Evolutionary conservation across 1,140 invertebrate genomes (phyloP).

Genomic region (Drosophila baimaii): DNA sequence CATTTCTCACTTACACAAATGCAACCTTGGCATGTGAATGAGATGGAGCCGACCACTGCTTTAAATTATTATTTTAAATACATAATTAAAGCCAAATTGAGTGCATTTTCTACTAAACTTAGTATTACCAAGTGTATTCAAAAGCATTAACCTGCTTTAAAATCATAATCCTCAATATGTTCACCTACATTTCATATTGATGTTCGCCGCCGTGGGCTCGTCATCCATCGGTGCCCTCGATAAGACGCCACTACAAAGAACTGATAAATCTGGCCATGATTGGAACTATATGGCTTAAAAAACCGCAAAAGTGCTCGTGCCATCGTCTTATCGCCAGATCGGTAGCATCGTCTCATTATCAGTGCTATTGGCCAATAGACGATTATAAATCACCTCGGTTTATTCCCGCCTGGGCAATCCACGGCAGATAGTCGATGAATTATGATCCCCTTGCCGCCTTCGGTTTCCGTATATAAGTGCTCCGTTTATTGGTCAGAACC

Average conservation of each 20-base stretch:
- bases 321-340: conserved; percentile 31
- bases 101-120: too few species aligned
- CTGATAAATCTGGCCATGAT: conserved; percentile 32
- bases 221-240: conserved; percentile 12
- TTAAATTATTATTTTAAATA: too few species aligned
- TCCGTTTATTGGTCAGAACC: conserved; percentile 10
- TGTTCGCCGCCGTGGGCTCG: conserved; percentile 12
- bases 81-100: too few species aligned
- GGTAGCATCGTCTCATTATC: conserved; percentile 35
- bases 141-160: too few species aligned
- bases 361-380: conserved; percentile 23
- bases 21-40: too few species aligned
- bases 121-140: too few species aligned
- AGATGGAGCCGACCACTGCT: too few species aligned
- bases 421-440: conserved; percentile 39
- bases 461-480: conserved; percentile 28
- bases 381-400: conserved; percentile 37
- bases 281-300: neutral
- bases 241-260: conserved; percentile 9
- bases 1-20: too few species aligned
- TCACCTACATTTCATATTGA: neutral
- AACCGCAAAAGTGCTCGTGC: neutral
- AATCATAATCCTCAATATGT: neutral
- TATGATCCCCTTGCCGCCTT: conserved; percentile 11
- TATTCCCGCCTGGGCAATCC: conserved; percentile 21